A percentile compares a stretch with the other conserved stretches of the same genome.
Evolutionary conservation across 1,140 invertebrate genomes (phyloP).

Genomic region (Magallana ariakensis): DNA sequence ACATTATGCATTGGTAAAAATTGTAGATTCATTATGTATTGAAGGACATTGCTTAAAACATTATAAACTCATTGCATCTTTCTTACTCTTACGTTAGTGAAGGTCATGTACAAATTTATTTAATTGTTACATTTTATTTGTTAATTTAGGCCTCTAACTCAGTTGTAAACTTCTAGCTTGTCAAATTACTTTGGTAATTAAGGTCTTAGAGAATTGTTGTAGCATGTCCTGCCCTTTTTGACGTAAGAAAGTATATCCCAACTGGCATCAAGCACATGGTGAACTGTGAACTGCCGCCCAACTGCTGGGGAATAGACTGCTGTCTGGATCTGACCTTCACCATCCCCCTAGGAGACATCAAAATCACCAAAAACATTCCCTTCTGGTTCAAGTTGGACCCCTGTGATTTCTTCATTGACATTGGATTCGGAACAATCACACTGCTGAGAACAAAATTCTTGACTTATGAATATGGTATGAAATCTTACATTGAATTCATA

Average conservation of each 20-base stretch:
- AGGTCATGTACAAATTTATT: too few relatives aligned
- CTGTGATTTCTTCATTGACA: slow-evolving; percentile 61
- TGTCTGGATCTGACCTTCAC: slow-evolving; percentile 60
- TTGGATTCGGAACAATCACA: slow-evolving; percentile 59
- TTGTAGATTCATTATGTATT: too few relatives aligned
- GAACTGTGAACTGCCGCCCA: slow-evolving; percentile 57
- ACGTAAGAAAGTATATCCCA: slow-evolving; percentile 57
- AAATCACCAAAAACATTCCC: slow-evolving; percentile 49
- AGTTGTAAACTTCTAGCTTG: too few relatives aligned
- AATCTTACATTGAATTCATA: too few relatives aligned
- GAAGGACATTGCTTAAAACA: too few relatives aligned
- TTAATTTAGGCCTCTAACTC: too few relatives aligned
- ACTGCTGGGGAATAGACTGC: slow-evolving; percentile 66
- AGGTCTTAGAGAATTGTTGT: too few relatives aligned
- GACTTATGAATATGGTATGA: slow-evolving; percentile 55
- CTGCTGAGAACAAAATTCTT: slow-evolving; percentile 44
- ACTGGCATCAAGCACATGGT: slow-evolving; percentile 47
- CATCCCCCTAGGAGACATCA: slow-evolving; percentile 56
- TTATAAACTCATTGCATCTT: too few relatives aligned
- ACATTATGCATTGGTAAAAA: too few relatives aligned
- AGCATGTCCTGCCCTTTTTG: slow-evolving; percentile 61
- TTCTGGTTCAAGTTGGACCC: slow-evolving; percentile 63
- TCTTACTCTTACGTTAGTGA: too few relatives aligned
- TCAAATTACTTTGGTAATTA: too few relatives aligned
- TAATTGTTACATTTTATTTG: too few relatives aligned